Evolutionary conservation across 2,113 vertebrate species (phyloP).

Genomic region (Prietella phreatophila): DNA sequence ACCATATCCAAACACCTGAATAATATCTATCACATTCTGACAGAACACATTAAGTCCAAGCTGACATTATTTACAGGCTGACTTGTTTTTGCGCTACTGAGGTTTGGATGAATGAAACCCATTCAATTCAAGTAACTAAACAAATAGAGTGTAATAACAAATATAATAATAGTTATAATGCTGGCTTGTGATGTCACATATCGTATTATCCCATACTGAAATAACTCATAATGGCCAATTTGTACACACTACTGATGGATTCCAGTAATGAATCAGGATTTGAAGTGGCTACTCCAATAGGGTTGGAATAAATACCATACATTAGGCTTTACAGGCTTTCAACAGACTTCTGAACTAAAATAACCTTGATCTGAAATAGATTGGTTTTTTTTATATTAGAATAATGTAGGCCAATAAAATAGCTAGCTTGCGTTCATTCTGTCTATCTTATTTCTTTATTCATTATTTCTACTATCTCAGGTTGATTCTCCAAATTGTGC

Average conservation of each 20-base stretch:
- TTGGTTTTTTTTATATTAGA: not conserved
- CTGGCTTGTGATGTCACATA: no score
- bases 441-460: not conserved
- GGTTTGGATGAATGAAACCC: not conserved
- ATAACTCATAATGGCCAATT: not conserved
- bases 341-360: not conserved
- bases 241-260: not conserved
- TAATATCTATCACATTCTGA: not conserved
- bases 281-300: not conserved
- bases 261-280: not conserved
- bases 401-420: not conserved
- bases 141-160: not conserved
- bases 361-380: not conserved
- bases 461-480: not conserved
- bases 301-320: not conserved
- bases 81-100: not conserved
- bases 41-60: not conserved
- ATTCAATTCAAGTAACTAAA: no score
- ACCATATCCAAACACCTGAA: not conserved
- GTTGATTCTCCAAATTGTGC: not conserved
- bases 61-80: not conserved
- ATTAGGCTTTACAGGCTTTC: not conserved
- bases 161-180: not conserved
- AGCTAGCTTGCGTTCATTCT: not conserved
- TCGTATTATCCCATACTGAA: not conserved